These are phyloP conservation scores for Branchinecta sandiegonensis DNA, from an alignment of 2,888 invertebrate species.

Conservation along the genomic window DNA sequence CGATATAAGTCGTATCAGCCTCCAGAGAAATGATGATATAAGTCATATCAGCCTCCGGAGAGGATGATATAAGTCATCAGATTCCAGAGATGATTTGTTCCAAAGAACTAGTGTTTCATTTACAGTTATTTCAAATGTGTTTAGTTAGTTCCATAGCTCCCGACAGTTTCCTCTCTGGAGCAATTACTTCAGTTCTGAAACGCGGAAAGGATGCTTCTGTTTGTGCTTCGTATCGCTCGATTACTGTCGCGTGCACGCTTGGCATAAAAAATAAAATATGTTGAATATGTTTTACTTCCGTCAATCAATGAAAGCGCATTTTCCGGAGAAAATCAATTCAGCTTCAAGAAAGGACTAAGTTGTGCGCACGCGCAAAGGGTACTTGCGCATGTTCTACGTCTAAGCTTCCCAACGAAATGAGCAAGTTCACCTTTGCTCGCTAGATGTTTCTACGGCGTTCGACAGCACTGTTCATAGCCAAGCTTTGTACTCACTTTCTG, in stretches of 20 bases:
- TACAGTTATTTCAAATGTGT: not conserved
- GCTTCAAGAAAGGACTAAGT: not conserved
- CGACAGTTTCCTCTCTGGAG: constrained; percentile 1
- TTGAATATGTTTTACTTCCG: not conserved
- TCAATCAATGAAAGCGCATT: not conserved
- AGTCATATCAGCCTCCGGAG: no score
- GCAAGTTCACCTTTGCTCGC: not conserved
- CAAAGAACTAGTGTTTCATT: constrained; percentile 1
- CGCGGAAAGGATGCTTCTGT: constrained; percentile 14
- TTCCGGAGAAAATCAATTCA: not conserved
- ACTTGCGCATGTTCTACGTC: not conserved
- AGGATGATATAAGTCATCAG: no score
- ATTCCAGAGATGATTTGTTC: not conserved
- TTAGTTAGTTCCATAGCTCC: not conserved
- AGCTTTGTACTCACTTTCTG: not conserved
- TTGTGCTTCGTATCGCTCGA: not conserved
- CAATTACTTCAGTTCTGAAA: not conserved
- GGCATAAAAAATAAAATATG: not conserved
- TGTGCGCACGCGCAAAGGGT: not conserved
- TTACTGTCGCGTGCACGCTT: not conserved
- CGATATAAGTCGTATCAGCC: no score
- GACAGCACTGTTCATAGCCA: not conserved
- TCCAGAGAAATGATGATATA: no score
- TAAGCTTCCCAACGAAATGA: constrained; percentile 1
- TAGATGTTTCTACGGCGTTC: not conserved